Evolutionary conservation across 2,888 invertebrate genomes (phyloP), one percentile per base, ranked within the genome.

Genomic region (Thereva nobilitata): DNA sequence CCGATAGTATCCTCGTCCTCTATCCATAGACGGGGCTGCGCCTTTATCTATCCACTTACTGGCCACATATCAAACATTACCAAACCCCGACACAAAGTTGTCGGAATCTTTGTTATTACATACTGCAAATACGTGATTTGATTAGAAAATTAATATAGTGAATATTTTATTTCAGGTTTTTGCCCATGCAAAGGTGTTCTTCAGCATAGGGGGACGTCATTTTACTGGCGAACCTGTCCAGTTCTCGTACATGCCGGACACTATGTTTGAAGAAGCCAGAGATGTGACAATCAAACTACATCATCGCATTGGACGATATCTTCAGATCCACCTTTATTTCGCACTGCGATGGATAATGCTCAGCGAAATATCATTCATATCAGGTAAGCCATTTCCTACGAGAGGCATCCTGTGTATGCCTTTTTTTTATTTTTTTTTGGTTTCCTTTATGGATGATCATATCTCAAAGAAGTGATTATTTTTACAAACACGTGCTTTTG

Each of bases 311-410:
- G 93, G 90, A 67, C 85, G 86, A 72, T 91, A 86, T 80, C 82
- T 93, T 72, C 89, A 89, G 82, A 82, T 89, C 76, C 87, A 90
- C 77, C 85, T 93, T 64, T 89, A 89, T 80, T 93, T 92, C 78
- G 89, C 90, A 66, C 86, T 89, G 50, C 85, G 87, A 74, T 94
- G 93, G 93, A 88, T 94, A 77, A 87, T 93, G 84, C 84, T 94
- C 75, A 92, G 92, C 79, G 94, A 94, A 82, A 86, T 93, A 71
- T 86, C 89, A 74, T 93, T 94, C 78, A 86, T 87, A 75, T 92
- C 92, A 74, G 88, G 92, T 92, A 81, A 79, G 76, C 73, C 50
- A 47, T 23, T 55, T 49, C 47, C 38, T 23, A 23, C 2, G 49
- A 47, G 59, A 59, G 49, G 47, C 59, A 59, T 38, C 47, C 12